phyloP scores from a whole-genome alignment of 2,113 vertebrate species.

The Acanthisitta chloris region DNA sequence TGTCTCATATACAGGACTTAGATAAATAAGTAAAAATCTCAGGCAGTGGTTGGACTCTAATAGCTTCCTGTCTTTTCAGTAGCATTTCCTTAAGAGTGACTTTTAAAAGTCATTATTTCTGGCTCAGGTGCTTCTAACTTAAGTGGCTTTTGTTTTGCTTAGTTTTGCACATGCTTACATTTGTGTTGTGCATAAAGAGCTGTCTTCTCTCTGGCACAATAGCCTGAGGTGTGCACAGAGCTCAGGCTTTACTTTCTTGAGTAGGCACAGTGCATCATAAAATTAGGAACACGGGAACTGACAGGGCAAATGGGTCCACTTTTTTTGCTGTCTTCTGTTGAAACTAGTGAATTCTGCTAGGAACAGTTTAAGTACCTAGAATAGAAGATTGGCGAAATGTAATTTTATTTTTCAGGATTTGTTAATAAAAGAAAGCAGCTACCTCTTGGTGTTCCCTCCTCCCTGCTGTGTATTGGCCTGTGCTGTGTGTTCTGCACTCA shows the following conservation, averaged over 20 bases:
- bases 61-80: neutral
- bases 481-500: neutral
- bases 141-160: neutral
- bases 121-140: neutral
- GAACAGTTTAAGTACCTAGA: rapidly evolving
- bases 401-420: neutral
- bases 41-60: neutral
- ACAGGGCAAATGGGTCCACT: neutral
- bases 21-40: neutral
- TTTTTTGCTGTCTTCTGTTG: neutral
- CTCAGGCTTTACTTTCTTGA: neutral
- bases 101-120: neutral
- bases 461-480: neutral
- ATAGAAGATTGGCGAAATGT: rapidly evolving
- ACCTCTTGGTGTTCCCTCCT: neutral
- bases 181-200: neutral
- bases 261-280: neutral
- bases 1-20: neutral
- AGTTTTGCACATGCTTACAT: neutral
- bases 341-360: neutral
- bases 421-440: neutral
- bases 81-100: neutral
- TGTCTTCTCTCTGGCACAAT: neutral
- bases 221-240: neutral
- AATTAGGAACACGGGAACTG: neutral